Evolutionary conservation across 2,113 vertebrate species (phyloP).

Genomic region (Lepus timidus): DNA sequence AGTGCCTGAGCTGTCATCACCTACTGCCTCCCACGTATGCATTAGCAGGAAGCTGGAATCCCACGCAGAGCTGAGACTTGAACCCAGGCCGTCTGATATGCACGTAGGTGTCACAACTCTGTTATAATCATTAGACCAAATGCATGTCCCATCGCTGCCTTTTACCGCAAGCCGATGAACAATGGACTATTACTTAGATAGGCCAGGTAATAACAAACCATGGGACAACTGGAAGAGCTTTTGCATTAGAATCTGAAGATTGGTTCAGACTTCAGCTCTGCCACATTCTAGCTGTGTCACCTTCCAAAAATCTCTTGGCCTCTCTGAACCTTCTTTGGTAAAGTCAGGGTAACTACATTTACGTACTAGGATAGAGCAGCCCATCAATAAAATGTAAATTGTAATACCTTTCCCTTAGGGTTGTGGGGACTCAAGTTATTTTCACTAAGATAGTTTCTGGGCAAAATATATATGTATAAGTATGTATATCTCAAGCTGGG

Average conservation of each 20-base stretch:
- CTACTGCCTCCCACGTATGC: too few relatives aligned
- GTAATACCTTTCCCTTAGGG: background rate
- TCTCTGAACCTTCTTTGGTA: slow-evolving; percentile 22
- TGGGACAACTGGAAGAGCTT: background rate
- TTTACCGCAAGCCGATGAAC: background rate
- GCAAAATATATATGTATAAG: slow-evolving; percentile 67
- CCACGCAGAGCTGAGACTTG: too few relatives aligned
- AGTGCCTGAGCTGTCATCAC: too few relatives aligned
- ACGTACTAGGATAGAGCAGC: slow-evolving; percentile 1
- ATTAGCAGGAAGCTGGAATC: too few relatives aligned
- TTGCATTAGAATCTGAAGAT: background rate
- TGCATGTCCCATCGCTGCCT: background rate
- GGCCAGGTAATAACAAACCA: background rate
- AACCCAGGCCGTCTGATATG: too few relatives aligned
- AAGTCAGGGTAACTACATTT: background rate
- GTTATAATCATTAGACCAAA: too few relatives aligned
- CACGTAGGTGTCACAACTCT: too few relatives aligned
- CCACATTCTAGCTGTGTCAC: background rate
- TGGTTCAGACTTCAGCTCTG: background rate
- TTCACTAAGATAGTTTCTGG: slow-evolving; percentile 69
- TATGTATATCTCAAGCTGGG: slow-evolving; percentile 70
- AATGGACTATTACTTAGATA: background rate
- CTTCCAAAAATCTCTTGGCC: background rate
- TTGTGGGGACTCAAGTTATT: slow-evolving; percentile 53
- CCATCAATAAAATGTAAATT: background rate